Percentiles rank a stretch among this genome's conserved stretches.
phyloP scores from a whole-genome alignment of 2,797 vertebrate species.

The Vultur gryphus region DNA sequence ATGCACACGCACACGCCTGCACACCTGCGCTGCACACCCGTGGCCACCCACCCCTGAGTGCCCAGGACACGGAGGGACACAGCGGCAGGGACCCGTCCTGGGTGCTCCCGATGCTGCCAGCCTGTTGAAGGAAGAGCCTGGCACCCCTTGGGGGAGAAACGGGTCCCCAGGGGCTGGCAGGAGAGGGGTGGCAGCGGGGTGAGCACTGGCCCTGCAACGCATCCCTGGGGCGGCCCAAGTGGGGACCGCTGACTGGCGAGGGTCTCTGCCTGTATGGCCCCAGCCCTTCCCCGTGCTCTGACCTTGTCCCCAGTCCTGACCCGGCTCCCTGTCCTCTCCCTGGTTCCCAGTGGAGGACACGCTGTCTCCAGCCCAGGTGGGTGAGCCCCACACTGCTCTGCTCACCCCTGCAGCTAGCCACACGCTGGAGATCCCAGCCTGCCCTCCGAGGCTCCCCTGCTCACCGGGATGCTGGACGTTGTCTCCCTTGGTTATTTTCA shows the following conservation, averaged over 20 bases:
- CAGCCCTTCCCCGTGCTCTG: neutral
- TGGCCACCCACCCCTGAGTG: neutral
- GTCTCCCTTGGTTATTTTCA: neutral
- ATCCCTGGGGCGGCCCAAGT: fast-evolving
- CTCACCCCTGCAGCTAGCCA: neutral
- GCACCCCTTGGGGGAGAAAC: neutral
- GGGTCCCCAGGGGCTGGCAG: neutral
- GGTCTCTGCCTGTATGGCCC: neutral
- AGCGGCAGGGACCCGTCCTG: fast-evolving
- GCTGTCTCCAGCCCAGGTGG: neutral
- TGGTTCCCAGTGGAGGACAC: neutral
- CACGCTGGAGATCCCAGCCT: neutral
- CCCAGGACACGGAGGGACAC: neutral
- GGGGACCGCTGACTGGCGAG: fast-evolving
- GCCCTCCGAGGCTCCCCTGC: neutral
- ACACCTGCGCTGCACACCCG: neutral
- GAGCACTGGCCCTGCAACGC: fast-evolving
- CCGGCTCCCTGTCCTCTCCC: neutral
- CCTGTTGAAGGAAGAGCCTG: neutral
- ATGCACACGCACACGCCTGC: neutral
- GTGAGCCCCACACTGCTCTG: neutral
- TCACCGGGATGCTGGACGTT: neutral
- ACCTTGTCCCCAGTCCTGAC: neutral
- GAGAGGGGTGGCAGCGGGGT: fast-evolving
- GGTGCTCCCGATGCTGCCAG: fast-evolving